phyloP scores from a whole-genome alignment of 2,888 invertebrate genomes.

The Apotomis betuletana region DNA sequence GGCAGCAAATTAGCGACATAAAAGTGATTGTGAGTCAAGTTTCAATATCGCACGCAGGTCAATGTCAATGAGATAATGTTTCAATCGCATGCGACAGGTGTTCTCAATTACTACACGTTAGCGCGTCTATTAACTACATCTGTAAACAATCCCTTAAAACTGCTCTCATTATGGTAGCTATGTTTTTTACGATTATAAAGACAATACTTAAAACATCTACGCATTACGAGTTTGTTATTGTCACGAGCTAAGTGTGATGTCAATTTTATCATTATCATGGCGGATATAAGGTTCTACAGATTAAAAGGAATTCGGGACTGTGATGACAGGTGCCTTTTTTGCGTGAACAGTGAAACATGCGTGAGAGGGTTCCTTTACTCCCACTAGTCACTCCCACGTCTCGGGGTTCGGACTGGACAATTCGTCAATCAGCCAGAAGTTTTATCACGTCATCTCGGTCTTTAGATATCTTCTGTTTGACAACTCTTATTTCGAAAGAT shows the following conservation, averaged over 20 bases:
- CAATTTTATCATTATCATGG: too few relatives aligned
- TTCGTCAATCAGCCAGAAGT: too few relatives aligned
- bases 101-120: conserved; percentile 8
- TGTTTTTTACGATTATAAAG: background rate
- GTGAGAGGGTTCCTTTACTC: too few relatives aligned
- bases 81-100: conserved; percentile 26
- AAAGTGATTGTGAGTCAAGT: conserved; percentile 24
- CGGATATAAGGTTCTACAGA: too few relatives aligned
- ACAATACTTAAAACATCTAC: background rate
- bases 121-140: conserved; percentile 13
- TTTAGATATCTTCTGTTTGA: too few relatives aligned
- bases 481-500: too few relatives aligned
- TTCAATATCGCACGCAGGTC: conserved; percentile 29
- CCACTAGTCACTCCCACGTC: too few relatives aligned
- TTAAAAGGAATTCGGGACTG: too few relatives aligned
- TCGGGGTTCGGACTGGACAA: too few relatives aligned
- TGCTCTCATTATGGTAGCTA: background rate
- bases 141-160: background rate
- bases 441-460: too few relatives aligned
- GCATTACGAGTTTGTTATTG: conserved; percentile 4
- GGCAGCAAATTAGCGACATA: conserved; percentile 6
- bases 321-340: too few relatives aligned
- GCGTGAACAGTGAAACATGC: too few relatives aligned
- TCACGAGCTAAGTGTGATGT: background rate
- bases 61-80: conserved; percentile 35